Percentiles rank a stretch among this genome's conserved stretches.
Conservation (phyloP, 2,113 vertebrate genomes). For the Psilopogon haemacephalus region DNA sequence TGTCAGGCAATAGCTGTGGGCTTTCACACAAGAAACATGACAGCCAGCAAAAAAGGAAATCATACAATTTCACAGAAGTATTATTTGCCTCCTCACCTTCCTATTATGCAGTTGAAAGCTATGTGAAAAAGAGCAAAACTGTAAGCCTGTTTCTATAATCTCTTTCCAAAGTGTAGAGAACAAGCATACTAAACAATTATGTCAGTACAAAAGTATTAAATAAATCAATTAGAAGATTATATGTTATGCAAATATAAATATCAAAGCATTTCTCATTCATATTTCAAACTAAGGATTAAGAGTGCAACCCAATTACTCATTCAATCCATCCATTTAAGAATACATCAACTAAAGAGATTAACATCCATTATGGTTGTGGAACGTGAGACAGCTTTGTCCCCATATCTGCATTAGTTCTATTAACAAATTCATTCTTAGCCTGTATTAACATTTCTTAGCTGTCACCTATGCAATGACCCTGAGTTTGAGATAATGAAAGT, state of each 20-base stretch:
- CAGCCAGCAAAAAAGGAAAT: conserved; percentile 12
- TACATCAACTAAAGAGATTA: conserved; percentile 73
- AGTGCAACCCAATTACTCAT: conserved; percentile 72
- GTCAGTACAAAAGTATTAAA: conserved; percentile 43
- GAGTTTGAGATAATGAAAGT: conserved; percentile 33
- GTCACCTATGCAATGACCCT: conserved; percentile 48
- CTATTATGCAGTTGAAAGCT: not conserved
- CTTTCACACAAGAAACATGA: not conserved
- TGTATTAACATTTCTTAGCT: conserved; percentile 68
- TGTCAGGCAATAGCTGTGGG: not conserved
- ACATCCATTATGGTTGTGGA: conserved; percentile 64
- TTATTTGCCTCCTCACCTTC: not conserved
- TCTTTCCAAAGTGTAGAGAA: not conserved
- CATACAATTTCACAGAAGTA: not conserved
- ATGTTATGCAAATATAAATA: conserved; percentile 67
- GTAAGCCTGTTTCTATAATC: not conserved
- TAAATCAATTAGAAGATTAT: conserved; percentile 72
- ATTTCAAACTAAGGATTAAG: conserved; percentile 73
- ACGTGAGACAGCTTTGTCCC: conserved; percentile 60
- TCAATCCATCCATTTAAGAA: conserved; percentile 72
- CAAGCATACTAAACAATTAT: conserved; percentile 13
- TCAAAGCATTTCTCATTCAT: conserved; percentile 65
- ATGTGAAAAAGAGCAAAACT: not conserved
- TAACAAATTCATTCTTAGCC: conserved; percentile 65
- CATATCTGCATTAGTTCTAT: conserved; percentile 34